Percentiles rank a stretch among this genome's conserved stretches.
phyloP scores from a whole-genome alignment of 2,113 vertebrate species.

The Panthera leo region DNA sequence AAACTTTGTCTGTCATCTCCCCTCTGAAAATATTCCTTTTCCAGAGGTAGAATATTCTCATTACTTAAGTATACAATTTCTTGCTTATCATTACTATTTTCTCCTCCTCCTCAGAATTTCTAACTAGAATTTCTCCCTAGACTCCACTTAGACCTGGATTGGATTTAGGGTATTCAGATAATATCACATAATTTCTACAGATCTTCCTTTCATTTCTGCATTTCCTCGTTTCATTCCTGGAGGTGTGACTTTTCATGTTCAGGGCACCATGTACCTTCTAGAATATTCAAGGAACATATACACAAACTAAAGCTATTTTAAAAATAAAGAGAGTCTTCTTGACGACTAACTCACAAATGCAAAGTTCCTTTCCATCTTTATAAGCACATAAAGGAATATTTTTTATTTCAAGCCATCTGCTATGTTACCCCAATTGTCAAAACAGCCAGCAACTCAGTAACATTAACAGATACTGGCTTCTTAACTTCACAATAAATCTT shows the following conservation, averaged over 20 bases:
- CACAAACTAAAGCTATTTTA: background rate
- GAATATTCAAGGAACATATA: slow-evolving; percentile 6
- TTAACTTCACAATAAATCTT: background rate
- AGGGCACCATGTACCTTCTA: background rate
- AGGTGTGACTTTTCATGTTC: background rate
- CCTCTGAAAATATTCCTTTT: background rate
- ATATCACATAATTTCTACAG: background rate
- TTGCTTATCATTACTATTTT: background rate
- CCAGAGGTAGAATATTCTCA: background rate
- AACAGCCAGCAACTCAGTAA: background rate
- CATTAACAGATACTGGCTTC: background rate
- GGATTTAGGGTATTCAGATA: background rate
- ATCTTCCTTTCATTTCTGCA: background rate
- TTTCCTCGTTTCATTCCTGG: background rate
- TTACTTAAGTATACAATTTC: background rate
- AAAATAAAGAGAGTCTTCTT: background rate
- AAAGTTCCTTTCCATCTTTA: background rate
- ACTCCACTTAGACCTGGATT: background rate
- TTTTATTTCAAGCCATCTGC: background rate
- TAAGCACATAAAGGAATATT: background rate
- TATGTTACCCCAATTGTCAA: background rate
- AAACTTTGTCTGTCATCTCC: background rate
- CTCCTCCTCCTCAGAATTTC: background rate
- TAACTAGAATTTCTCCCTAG: slow-evolving; percentile 1
- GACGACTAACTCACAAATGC: background rate